Base-by-base conservation (phyloP, 2,113 vertebrate genomes). In the Periophthalmodon schlosseri region DNA sequence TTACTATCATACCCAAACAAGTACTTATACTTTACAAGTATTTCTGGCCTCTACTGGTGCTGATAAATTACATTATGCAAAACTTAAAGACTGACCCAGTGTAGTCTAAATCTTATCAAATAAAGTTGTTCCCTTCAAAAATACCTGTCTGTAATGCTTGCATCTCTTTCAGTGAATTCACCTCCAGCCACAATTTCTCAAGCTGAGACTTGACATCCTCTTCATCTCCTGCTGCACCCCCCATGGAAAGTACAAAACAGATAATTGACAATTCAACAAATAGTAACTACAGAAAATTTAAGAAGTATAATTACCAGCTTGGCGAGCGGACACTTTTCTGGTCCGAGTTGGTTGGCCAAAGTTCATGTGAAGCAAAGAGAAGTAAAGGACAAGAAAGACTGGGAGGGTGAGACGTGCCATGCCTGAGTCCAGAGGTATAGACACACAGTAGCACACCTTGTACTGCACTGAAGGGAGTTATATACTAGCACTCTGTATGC, bases 161-260 rank as follows among this genome's bases (percentile, higher is more conserved):
- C 78, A 97, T 96, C 91, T 99, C 96, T 86, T 99, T 99, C 88
- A 99, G 88, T n/a, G 95, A 95, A 44, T 98, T 98, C 78, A 99
- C 96, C 92, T 99, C 97, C 80, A 91, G 92, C 97, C 97, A 99
- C 76, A 99, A 61, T 87, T 94, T 97, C 78, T 96, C 94, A 73
- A 99, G 92, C 91, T 99, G 96, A 33, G 91, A 91, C 89, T 91
- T 97, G 74, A 97, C 84, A 77, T 97, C 95, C 10, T 94, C 95
- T 73, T 96, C 94, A 61, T 94, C 95, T 88, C 94, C 87, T 81
- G 94, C 96, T 87, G 79, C 57, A 79, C 77, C 67, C 67, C 68
- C 74, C 10, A 67, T 5, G 36, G 76, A 44, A 82, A 71, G 49
- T 13, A 82, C 69, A 58, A 72, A 66, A 71, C 20, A 74, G 18